Base-by-base conservation (phyloP, 1,140 invertebrate species). In the Apocrypta bakeri region DNA sequence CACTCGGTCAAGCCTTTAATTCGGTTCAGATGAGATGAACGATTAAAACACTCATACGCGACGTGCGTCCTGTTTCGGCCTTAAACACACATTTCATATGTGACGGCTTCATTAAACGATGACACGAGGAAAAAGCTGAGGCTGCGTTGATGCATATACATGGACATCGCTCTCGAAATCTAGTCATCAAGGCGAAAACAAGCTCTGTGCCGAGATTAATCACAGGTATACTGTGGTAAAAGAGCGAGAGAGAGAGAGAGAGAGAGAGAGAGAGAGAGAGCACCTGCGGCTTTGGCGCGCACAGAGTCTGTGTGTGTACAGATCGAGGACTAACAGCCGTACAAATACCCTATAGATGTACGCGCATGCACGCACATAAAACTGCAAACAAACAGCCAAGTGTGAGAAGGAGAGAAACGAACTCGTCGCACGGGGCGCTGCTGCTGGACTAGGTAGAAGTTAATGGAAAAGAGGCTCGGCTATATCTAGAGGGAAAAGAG, bases 61-160 rank as follows among this genome's bases (percentile, higher is more conserved):
- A 21, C 1, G 14, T 4, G 42, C 48, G 24, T 72, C 69, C 37
- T 72, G 33, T 25, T 25, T 27, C 4, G 21, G 63, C 63, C 63
- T 64, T 72, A 37, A 37, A 37, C 33, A 37, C 42, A 72, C 37
- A 72, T 42, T 72, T 21, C 37, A 37, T 37, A n/a, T 42, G 69
- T 66, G 40, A 48, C 42, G 76, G 64, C 76, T 78, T 78, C 76
- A 78, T 78, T 78, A 78, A 78, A 78, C 76, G 76, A 78, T 78
- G 61, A 78, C 76, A 68, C 61, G 63, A 31, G 33, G 12, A 74
- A 74, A 74, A 61, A 27, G n/a, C 27, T 17, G 24, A 29, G 25
- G 64, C 64, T 27, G 24, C 25, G 24, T 2, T 25, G 24, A 66
- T 24, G 4, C n/a, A 6, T 25, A 66, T 27, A 56, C 21, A 8